Base-by-base conservation (phyloP, 2,888 invertebrate species). In the Epicampocera succincta region DNA sequence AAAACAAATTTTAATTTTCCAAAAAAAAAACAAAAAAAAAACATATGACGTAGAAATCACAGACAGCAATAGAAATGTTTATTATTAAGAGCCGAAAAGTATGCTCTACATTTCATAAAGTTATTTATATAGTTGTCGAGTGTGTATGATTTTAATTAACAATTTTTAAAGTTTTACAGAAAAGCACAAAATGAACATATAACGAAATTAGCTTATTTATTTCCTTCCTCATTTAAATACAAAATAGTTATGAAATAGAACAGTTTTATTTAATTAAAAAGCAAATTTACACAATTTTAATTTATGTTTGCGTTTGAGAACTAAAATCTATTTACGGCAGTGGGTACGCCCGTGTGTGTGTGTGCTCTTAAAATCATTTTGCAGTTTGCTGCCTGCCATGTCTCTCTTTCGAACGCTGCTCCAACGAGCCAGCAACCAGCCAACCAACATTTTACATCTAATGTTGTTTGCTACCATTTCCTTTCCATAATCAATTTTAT, bases 401-500 rank as follows among this genome's bases (percentile, higher is more conserved):
- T 56, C 46, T 38, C 19, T 46, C n/a, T 54, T 21, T 13, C 25
- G 40, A 33, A 33, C 33, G 25, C 33, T 25, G 15, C 48, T 50
- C 9, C 54, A 19, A 9, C 9, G 6, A 33, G 33, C 33, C 33
- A 33, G 33, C 33, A 19, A 19, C 3, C 19, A 2, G 5, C 3
- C 46, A 40, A 42, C 33, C 68, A 63, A 77, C 56, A 63, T 65
- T 78, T 71, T 71, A 66, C 60, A 72, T 60, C 17, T 60, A 78
- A 72, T 72, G 66, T 6, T 60, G 65, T 78, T 78, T 78, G 72
- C 21, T 65, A 52, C 65, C 58, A 78, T 78, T 78, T 78, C 78
- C 78, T 78, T 46, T 65, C 15, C 54, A 66, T 66, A 78, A 78
- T 72, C 78, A 78, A 78, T 78, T 66, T 72, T 50, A 66, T 60